Evolutionary conservation across 2,888 invertebrate genomes (phyloP).

Genomic region (Calameuta filiformis): DNA sequence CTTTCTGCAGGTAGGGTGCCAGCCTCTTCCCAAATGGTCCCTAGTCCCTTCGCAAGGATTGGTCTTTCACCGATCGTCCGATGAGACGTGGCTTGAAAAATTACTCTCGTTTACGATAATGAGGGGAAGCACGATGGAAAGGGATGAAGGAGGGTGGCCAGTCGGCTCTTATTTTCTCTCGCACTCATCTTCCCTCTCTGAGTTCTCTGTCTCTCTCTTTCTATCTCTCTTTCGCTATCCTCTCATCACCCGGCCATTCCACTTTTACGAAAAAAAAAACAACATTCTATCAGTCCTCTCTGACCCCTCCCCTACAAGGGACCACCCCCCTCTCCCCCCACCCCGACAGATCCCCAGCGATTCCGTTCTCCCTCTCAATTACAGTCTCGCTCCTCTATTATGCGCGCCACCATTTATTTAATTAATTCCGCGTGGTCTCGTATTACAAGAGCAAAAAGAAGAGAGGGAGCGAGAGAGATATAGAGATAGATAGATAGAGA

Average conservation of each 20-base stretch:
- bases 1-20: too few species aligned
- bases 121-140: conserved; percentile 32
- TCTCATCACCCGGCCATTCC: too few species aligned
- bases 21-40: too few species aligned
- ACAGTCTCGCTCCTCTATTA: conserved; percentile 21
- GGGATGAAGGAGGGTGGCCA: conserved; percentile 2
- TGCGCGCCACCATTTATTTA: conserved; percentile 38
- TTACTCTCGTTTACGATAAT: conserved; percentile 44
- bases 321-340: not conserved
- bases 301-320: not conserved
- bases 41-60: conserved; percentile 5
- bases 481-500: not conserved
- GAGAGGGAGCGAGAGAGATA: not conserved
- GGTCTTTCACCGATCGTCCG: conserved; percentile 28
- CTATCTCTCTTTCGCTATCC: too few species aligned
- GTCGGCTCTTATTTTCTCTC: conserved; percentile 6
- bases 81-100: conserved; percentile 32
- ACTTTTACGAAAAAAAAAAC: not conserved
- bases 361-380: conserved; percentile 28
- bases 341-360: not conserved
- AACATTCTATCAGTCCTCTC: conserved; percentile 12
- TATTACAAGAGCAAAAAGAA: not conserved
- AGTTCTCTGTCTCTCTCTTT: not conserved
- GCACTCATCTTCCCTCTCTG: not conserved
- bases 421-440: conserved; percentile 35